Base-by-base conservation (phyloP, 2,797 vertebrate genomes). In the Eulemur mongoz region DNA sequence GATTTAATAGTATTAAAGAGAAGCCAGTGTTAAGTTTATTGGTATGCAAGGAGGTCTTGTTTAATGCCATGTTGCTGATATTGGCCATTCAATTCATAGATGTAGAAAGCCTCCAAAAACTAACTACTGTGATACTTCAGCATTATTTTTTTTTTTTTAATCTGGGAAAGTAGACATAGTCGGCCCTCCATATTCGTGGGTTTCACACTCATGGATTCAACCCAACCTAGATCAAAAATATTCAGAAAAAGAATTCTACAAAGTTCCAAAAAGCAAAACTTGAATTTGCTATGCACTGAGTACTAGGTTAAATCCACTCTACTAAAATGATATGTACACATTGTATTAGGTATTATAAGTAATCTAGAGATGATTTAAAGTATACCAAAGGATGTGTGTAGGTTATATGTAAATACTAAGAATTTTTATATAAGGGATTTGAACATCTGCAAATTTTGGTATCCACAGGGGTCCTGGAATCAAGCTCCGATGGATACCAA, bases 1-100 rank as follows among this genome's bases (percentile, higher is more conserved):
- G 45, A 93, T 80, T 89, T 86, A 80, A 48, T 67, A 72, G 50
- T 75, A 93, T 85, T 92, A 70, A 69, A 93, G 23, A 95, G 18
- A 89, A 83, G 20, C 17, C 35, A 38, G 8, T 80, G 54, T 48
- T 30, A 76, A 89, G 13, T 76, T 79, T 30, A 61, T 63, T 75
- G 32, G n/a, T 76, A 11, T 25, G 25, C 32, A 89, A 93, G 38
- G 22, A 91, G 27, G 25, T 70, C 75, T 89, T 79, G 1, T 65
- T 89, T 65, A 83, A 45, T 20, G n/a, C 5, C 38, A n/a, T 38
- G 25, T 15, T 89, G 22, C 35, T 86, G 48, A 73, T 89, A 65
- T 7, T 73, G n/a, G 32, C 67, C 38, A 48, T 48, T 90, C 48
- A 27, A 52, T 30, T 80, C 35, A 20, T 4, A 75, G 27, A 73